A percentile compares a stretch with the other conserved stretches of the same genome.
Conservation (phyloP, 2,888 invertebrate species). For the Drosophila gaucha region DNA sequence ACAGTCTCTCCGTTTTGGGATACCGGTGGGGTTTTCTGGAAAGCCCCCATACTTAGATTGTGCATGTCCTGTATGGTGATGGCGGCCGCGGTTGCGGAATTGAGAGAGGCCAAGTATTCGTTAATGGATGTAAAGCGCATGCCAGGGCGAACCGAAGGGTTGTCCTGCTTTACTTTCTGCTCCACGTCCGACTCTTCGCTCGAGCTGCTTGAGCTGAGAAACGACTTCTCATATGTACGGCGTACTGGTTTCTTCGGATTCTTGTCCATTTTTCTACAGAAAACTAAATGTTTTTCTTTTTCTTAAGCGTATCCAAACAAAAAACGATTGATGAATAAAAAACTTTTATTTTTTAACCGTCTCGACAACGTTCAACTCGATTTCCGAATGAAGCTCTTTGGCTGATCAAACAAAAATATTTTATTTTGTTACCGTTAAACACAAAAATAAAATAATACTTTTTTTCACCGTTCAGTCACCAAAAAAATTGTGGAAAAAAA, state of each 20-base stretch:
- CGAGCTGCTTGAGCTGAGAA: not conserved
- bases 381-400: not conserved
- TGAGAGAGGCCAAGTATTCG: constrained; percentile 43
- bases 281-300: too few species aligned
- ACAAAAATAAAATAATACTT: too few species aligned
- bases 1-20: not conserved
- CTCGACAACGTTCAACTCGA: not conserved
- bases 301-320: too few species aligned
- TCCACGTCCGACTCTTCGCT: not conserved
- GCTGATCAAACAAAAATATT: not conserved
- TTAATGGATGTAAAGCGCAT: constrained; percentile 32
- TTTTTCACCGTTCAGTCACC: too few species aligned
- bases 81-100: constrained; percentile 31
- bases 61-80: constrained; percentile 26
- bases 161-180: too few species aligned
- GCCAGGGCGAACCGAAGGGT: constrained; percentile 25
- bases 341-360: not conserved
- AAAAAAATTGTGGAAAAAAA: not conserved
- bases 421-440: too few species aligned
- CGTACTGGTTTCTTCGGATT: not conserved
- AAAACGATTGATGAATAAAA: not conserved
- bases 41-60: constrained; percentile 27
- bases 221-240: not conserved
- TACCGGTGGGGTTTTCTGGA: constrained; percentile 19
- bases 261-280: not conserved